A percentile compares a stretch with the other conserved stretches of the same genome.
Conservation (phyloP, 2,797 vertebrate genomes). For the Stomatorhinus walkeri region DNA sequence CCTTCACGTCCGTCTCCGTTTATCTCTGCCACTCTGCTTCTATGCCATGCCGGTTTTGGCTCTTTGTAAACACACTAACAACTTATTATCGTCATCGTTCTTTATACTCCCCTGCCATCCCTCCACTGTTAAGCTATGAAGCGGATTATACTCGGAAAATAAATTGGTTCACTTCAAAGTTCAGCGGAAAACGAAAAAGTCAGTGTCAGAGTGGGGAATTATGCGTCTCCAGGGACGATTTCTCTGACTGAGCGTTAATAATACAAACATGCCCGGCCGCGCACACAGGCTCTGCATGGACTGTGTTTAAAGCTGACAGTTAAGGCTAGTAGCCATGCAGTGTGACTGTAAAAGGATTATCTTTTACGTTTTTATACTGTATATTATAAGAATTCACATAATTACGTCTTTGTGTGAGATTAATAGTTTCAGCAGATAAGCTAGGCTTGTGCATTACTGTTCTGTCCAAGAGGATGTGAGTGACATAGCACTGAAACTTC, state of each 20-base stretch:
- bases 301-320: constrained; percentile 21
- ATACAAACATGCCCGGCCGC: not conserved
- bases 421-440: not conserved
- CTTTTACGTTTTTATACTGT: not conserved
- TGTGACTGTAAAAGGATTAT: not conserved
- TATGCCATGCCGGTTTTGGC: constrained; percentile 27
- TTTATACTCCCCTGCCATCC: not conserved
- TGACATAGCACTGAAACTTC: not conserved
- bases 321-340: not conserved
- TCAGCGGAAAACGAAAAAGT: not conserved
- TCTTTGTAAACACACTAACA: not conserved
- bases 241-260: constrained; percentile 13
- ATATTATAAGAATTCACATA: not conserved
- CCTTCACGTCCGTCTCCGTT: not conserved
- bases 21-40: constrained; percentile 43
- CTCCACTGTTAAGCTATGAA: not conserved
- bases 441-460: not conserved
- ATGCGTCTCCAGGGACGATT: not conserved
- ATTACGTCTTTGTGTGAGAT: not conserved
- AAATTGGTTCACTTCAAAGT: not conserved
- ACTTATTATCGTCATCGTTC: not conserved
- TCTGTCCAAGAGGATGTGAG: not conserved
- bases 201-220: not conserved
- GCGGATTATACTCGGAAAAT: constrained; percentile 1
- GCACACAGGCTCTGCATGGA: not conserved